phyloP scores from a whole-genome alignment of 1,140 invertebrate species.

The Trichomalopsis sarcophagae region DNA sequence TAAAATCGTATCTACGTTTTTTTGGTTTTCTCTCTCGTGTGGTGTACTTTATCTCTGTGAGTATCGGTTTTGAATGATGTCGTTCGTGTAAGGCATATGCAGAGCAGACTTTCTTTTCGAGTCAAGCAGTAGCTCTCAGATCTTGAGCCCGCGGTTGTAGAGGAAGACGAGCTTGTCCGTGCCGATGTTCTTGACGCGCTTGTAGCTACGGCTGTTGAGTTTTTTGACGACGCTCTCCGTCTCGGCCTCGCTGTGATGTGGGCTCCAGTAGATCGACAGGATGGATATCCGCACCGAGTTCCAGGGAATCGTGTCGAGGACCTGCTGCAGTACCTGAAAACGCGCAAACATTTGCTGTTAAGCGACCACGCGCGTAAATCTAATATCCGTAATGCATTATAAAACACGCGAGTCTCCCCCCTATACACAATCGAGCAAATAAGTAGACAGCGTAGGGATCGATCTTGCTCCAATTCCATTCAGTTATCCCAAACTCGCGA shows the following conservation, averaged over 20 bases:
- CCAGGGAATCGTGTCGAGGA: slow-evolving; percentile 73
- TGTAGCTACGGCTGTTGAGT: slow-evolving; percentile 65
- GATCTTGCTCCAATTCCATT: not conserved
- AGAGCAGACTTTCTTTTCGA: not conserved
- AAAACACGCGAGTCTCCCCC: no score
- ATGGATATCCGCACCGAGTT: slow-evolving; percentile 70
- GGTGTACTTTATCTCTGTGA: not conserved
- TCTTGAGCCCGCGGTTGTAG: slow-evolving; percentile 68
- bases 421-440: no score
- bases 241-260: slow-evolving; percentile 67
- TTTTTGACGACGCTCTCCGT: slow-evolving; percentile 69
- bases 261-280: slow-evolving; percentile 70
- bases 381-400: no score
- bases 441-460: not conserved
- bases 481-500: not conserved
- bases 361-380: no score
- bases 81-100: not conserved
- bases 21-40: slow-evolving; percentile 38
- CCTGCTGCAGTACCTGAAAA: slow-evolving; percentile 58
- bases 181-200: slow-evolving; percentile 60
- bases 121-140: slow-evolving; percentile 54
- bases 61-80: not conserved
- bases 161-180: slow-evolving; percentile 69
- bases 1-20: slow-evolving; percentile 56
- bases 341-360: not conserved